Percentiles rank a stretch among this genome's conserved stretches.
These are phyloP conservation scores for Troglohyphantes excavatus DNA, from an alignment of 2,888 invertebrate genomes.

Conservation along the genomic window DNA sequence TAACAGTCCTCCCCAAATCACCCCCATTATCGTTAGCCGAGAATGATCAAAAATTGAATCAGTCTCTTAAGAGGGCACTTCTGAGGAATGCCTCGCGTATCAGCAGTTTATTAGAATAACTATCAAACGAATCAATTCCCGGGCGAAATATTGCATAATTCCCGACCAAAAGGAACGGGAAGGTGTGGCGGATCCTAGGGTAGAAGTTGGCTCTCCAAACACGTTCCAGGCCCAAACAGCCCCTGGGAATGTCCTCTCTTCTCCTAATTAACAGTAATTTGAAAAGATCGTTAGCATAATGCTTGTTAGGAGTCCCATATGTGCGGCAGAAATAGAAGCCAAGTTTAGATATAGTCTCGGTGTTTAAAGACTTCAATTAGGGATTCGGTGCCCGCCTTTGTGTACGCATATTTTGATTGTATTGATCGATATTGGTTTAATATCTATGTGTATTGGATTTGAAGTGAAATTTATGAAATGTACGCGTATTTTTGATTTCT, in stretches of 20 bases:
- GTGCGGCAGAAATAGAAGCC: slow-evolving; percentile 50
- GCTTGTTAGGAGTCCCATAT: slow-evolving; percentile 50
- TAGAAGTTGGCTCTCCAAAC: slow-evolving; percentile 41
- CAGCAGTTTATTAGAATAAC: slow-evolving; percentile 8
- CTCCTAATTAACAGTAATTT: slow-evolving; percentile 74
- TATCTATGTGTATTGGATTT: too few relatives aligned
- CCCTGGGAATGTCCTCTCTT: slow-evolving; percentile 54
- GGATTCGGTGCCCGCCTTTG: too few relatives aligned
- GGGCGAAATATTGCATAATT: slow-evolving; percentile 35
- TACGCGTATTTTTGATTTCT: too few relatives aligned
- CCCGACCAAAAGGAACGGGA: slow-evolving; percentile 33
- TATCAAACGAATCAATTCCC: slow-evolving; percentile 26
- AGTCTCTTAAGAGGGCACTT: slow-evolving; percentile 9
- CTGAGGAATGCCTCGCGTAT: neutral
- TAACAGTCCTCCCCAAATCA: neutral
- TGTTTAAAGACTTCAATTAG: slow-evolving; percentile 38
- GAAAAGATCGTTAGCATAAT: slow-evolving; percentile 72
- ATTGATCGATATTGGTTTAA: too few relatives aligned
- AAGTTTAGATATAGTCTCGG: slow-evolving; percentile 21
- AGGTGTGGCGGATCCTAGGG: slow-evolving; percentile 30
- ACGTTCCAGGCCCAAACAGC: slow-evolving; percentile 39
- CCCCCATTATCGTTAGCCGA: neutral
- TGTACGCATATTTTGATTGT: too few relatives aligned
- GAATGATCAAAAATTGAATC: neutral
- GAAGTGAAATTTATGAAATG: too few relatives aligned